These are phyloP conservation scores for Gnatocerus cornutus DNA, from an alignment of 2,888 invertebrate genomes.

Conservation along the genomic window DNA sequence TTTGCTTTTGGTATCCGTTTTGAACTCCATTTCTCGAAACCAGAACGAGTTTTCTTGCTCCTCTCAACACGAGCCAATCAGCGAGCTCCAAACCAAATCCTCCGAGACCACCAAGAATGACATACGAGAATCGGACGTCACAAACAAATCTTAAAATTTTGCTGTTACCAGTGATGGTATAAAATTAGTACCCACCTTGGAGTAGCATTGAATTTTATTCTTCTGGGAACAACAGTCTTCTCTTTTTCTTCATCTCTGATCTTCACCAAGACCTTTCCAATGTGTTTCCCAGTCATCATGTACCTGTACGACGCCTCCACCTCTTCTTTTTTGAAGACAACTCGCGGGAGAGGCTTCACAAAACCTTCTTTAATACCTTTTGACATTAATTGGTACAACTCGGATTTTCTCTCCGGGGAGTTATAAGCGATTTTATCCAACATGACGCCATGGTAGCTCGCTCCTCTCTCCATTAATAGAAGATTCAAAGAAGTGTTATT, in stretches of 20 bases:
- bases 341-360: conserved; percentile 80
- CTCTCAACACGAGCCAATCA: conserved; percentile 89
- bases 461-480: conserved; percentile 80
- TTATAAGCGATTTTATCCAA: conserved; percentile 72
- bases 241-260: conserved; percentile 62
- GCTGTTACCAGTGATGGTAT: not conserved
- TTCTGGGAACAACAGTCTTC: conserved; percentile 14
- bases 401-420: not conserved
- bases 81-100: conserved; percentile 93
- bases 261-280: conserved; percentile 80
- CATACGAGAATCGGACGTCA: conserved; percentile 68
- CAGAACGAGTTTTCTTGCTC: conserved; percentile 84
- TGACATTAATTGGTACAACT: not conserved
- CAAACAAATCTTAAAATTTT: conserved; percentile 31
- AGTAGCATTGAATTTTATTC: conserved; percentile 5
- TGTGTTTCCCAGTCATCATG: conserved; percentile 82
- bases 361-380: conserved; percentile 71
- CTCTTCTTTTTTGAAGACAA: conserved; percentile 77
- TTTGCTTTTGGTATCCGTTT: conserved; percentile 50
- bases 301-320: conserved; percentile 82
- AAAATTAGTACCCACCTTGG: conserved; percentile 35
- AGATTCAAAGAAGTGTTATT: conserved; percentile 75
- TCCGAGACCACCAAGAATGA: conserved; percentile 88
- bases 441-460: conserved; percentile 84
- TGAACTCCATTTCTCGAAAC: conserved; percentile 74